Evolutionary conservation across 1,140 invertebrate species (phyloP).

Genomic region (Sycobia sp.): DNA sequence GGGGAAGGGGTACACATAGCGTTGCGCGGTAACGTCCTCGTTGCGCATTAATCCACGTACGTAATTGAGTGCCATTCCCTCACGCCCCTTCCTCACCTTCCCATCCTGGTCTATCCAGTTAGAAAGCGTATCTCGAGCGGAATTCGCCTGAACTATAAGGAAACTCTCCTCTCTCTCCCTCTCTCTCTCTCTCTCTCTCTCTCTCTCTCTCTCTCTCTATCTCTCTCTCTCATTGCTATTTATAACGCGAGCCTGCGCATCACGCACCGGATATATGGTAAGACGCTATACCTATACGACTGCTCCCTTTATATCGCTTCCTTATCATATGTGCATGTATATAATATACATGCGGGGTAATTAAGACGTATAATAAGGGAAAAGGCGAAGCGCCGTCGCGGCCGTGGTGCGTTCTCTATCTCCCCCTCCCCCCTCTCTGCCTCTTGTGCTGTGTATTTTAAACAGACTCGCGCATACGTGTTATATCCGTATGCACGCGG

Average conservation of each 20-base stretch:
- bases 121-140: not conserved
- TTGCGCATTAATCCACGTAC: constrained; percentile 26
- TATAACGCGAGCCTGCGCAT: no score
- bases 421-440: no score
- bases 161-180: not conserved
- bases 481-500: no score
- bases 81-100: not conserved
- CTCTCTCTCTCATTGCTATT: no score
- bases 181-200: constrained; percentile 5
- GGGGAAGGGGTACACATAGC: no score
- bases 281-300: no score
- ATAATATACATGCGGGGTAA: not conserved
- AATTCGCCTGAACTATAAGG: constrained; percentile 14
- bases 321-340: not conserved
- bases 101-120: not conserved
- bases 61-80: constrained; percentile 19
- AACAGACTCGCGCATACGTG: not conserved
- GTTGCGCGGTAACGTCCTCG: not conserved
- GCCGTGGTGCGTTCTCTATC: no score
- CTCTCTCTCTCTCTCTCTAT: not conserved
- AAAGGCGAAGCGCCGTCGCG: not conserved
- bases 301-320: not conserved
- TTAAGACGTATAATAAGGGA: constrained; percentile 1
- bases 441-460: constrained; percentile 9
- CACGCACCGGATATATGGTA: no score